Conservation (phyloP, 2,888 invertebrate genomes). For the Labia minor region DNA sequence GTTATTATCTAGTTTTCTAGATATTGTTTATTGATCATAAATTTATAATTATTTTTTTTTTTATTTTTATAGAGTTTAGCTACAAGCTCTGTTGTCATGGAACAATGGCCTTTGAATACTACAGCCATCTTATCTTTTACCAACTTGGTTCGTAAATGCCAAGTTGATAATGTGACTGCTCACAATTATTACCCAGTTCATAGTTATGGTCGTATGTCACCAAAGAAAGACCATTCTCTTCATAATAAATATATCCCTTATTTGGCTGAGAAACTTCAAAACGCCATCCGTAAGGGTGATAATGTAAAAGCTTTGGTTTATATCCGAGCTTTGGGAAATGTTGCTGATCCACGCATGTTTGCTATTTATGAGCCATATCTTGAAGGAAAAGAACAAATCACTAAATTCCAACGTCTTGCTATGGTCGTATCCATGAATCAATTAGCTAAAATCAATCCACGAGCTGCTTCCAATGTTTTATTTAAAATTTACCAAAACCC, state of each 20-base stretch:
- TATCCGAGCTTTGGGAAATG: conserved; percentile 15
- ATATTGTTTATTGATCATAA: too few species aligned
- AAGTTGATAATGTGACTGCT: conserved; percentile 46
- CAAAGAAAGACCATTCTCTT: conserved; percentile 31
- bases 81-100: conserved; percentile 42
- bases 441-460: not conserved
- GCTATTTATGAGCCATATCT: conserved; percentile 9
- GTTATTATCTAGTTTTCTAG: too few species aligned
- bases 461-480: not conserved
- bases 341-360: not conserved
- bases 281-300: not conserved
- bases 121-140: conserved; percentile 50
- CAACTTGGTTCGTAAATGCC: conserved; percentile 48
- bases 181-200: conserved; percentile 53
- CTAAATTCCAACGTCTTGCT: not conserved
- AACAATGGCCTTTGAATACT: conserved; percentile 43
- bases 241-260: conserved; percentile 14
- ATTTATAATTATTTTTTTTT: conserved; percentile 16
- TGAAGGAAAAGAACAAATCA: not conserved
- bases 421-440: conserved; percentile 8
- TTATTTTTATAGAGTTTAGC: too few species aligned
- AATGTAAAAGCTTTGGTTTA: not conserved
- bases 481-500: conserved; percentile 14
- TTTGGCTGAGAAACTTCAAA: conserved; percentile 15
- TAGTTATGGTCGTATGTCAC: conserved; percentile 48